Conservation (phyloP, 1,140 invertebrate species). For the Eulimnadia texana region DNA sequence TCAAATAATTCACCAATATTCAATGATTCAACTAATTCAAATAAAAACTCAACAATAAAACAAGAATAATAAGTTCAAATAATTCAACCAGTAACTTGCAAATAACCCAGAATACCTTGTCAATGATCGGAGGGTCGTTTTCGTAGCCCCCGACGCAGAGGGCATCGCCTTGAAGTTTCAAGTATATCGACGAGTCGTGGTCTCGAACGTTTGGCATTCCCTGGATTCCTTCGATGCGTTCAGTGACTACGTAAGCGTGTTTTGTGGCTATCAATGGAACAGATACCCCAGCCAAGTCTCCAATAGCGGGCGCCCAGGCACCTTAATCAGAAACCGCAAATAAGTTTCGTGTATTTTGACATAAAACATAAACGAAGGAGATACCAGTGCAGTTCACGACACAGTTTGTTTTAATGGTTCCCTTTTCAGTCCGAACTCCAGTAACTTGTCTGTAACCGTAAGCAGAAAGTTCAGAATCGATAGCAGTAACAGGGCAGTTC, state of each 20-base stretch:
- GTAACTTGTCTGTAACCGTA: conserved; percentile 47
- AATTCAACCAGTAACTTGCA: too few species aligned
- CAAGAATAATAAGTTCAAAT: too few species aligned
- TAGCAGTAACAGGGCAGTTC: conserved; percentile 51
- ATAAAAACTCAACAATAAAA: too few species aligned
- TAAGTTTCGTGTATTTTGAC: too few species aligned
- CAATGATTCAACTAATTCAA: conserved; percentile 4
- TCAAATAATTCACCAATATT: not conserved
- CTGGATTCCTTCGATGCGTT: conserved; percentile 51
- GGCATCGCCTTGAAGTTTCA: conserved; percentile 64
- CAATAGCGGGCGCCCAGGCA: conserved; percentile 59
- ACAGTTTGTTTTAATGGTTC: conserved; percentile 52
- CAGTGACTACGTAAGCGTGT: conserved; percentile 72
- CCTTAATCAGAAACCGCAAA: too few species aligned
- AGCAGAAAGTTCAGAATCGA: conserved; percentile 43
- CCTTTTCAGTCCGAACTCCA: conserved; percentile 55
- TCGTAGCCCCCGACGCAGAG: conserved; percentile 78
- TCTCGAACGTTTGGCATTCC: conserved; percentile 66
- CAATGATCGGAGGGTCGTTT: conserved; percentile 59
- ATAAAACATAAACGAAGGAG: too few species aligned
- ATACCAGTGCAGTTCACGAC: conserved; percentile 56
- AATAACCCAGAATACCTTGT: too few species aligned
- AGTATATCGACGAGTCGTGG: conserved; percentile 68
- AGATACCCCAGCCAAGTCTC: conserved; percentile 48
- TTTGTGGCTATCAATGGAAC: conserved; percentile 69